phyloP scores from a whole-genome alignment of 2,888 invertebrate genomes.

The Trachelus iudaicus region DNA sequence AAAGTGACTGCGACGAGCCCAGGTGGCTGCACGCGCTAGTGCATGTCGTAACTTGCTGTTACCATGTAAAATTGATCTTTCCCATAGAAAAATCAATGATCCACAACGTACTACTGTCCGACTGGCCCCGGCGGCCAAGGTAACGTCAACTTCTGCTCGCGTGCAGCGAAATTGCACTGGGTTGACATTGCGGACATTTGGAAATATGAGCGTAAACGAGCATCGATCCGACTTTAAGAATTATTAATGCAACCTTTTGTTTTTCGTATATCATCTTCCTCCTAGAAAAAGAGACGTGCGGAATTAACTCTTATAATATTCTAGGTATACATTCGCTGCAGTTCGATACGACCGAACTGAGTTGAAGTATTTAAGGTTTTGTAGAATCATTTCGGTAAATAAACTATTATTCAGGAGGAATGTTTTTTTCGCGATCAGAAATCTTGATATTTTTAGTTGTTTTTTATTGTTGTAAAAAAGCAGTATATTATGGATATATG shows the following conservation, averaged over 20 bases:
- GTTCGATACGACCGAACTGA: no score
- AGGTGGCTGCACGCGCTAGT: background rate
- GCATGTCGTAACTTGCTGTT: background rate
- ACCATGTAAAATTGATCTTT: background rate
- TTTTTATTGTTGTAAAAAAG: background rate
- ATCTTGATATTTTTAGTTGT: background rate
- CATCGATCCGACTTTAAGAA: slow-evolving; percentile 10
- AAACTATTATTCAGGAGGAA: no score
- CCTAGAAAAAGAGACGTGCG: no score
- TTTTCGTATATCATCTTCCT: no score
- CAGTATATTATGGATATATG: background rate
- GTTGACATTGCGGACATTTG: slow-evolving; percentile 7
- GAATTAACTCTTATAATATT: no score
- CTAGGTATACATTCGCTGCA: no score
- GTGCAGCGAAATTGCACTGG: background rate
- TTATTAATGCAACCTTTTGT: no score
- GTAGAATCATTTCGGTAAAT: no score
- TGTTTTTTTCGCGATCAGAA: no score
- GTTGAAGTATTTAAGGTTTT: no score
- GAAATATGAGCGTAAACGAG: slow-evolving; percentile 5
- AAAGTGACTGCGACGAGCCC: background rate
- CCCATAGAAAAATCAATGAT: slow-evolving; percentile 4
- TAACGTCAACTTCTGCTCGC: background rate
- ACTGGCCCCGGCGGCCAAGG: background rate
- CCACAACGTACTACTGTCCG: background rate